Conservation (phyloP, 2,888 invertebrate genomes). For the Tolmerus cingulatus region DNA sequence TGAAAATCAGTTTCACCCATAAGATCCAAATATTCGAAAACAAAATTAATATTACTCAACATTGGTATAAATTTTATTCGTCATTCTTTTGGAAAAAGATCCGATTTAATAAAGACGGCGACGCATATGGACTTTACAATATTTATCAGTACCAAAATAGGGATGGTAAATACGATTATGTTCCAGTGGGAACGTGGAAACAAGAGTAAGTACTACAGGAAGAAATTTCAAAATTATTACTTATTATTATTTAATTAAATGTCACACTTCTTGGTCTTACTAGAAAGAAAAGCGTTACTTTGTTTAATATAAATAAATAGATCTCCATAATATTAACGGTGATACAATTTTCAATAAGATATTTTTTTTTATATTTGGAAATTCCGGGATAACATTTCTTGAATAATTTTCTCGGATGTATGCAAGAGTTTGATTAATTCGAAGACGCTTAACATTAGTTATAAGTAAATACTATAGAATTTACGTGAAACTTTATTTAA, state of each 20-base stretch:
- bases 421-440: no score
- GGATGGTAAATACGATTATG: conserved; percentile 67
- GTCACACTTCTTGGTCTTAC: no score
- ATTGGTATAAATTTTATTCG: background rate
- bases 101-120: conserved; percentile 71
- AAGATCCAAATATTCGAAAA: background rate
- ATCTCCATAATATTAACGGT: no score
- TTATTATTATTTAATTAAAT: background rate
- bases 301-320: no score
- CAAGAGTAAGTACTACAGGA: conserved; percentile 64
- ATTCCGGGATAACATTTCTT: no score
- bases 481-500: background rate
- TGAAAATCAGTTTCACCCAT: background rate
- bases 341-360: no score
- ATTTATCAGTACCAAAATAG: conserved; percentile 73
- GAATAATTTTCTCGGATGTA: no score
- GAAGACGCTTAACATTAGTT: no score
- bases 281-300: no score
- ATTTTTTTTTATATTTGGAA: no score
- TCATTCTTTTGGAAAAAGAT: conserved; percentile 41
- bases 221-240: background rate
- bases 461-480: no score
- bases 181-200: conserved; percentile 68
- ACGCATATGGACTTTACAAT: conserved; percentile 74
- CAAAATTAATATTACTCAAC: background rate